phyloP scores from a whole-genome alignment of 1,140 invertebrate species.

The Leptinotarsa lineolata region DNA sequence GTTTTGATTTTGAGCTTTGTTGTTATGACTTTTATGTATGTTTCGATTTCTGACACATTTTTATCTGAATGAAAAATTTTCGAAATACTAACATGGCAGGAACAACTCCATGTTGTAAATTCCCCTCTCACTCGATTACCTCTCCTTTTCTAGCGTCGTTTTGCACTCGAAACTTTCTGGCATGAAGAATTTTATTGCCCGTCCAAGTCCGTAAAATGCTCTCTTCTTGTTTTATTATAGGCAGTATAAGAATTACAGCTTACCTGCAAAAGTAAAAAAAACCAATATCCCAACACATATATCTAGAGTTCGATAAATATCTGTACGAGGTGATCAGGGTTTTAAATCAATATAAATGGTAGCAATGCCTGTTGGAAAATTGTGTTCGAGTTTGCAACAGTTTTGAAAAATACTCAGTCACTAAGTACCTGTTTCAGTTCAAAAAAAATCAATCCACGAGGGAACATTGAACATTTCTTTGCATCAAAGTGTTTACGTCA shows the following conservation, averaged over 20 bases:
- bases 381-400: no score
- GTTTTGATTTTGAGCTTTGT: no score
- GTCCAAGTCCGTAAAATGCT: slow-evolving; percentile 23
- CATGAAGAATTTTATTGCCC: slow-evolving; percentile 33
- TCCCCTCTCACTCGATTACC: neutral
- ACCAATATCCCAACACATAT: slow-evolving; percentile 19
- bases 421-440: no score
- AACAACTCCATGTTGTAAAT: neutral
- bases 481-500: no score
- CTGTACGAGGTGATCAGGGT: neutral
- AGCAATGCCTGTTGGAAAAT: no score
- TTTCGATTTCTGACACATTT: no score
- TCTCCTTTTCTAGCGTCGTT: neutral
- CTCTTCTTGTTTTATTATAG: slow-evolving; percentile 37
- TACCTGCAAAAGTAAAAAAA: slow-evolving; percentile 35
- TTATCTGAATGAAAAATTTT: no score
- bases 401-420: no score
- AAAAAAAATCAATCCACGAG: no score
- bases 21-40: no score
- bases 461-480: no score
- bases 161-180: slow-evolving; percentile 11
- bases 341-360: no score
- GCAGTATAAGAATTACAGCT: slow-evolving; percentile 34
- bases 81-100: neutral
- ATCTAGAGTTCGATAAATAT: neutral